Base-by-base conservation (phyloP, 2,797 vertebrate genomes). In the Lepilemur ruficaudatus region DNA sequence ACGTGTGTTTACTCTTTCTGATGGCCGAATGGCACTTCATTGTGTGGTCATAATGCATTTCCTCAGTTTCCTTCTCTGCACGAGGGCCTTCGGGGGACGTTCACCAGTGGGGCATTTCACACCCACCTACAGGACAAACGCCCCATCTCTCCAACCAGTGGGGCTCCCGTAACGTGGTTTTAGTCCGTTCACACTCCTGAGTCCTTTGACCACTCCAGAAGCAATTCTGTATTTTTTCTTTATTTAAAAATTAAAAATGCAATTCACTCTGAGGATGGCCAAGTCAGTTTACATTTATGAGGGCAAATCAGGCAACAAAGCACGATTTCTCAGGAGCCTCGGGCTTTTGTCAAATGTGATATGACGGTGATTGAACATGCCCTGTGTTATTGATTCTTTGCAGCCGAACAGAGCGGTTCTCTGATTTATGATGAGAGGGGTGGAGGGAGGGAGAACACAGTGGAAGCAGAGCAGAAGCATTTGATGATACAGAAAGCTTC, bases 331-430 rank as follows among this genome's bases (percentile, higher is more conserved):
- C 65, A 8, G 35, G 69, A 93, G 86, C 92, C 92, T 88, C 79
- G 1, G 52, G 46, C 88, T 79, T 90, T 94, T 70, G 43, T 75
- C 67, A 82, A 43, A 52, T 84, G 48, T 61, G 87, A 95, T 96
- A 94, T 13, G 95, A 80, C 97, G 50, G 59, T 83, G 81, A 88
- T 96, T 96, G 91, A 63, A 41, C 32, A 41, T 10, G 2, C 70
- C 87, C 78, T n/a, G 28, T 92, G 70, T 0, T 43, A 59, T 73
- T 70, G 89, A 84, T 96, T 91, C 94, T 96, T 93, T 89, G 82
- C 61, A 43, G 41, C 87, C 92, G 93, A 97, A 67, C 94, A 88
- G 93, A 92, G 88, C 63, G 70, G 63, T 86, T 95, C 91, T 92
- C 91, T 22, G 28, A 22, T 6, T 28, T 12, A 1, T 20, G n/a